phyloP scores from a whole-genome alignment of 2,113 vertebrate species.

The Fregetta grallaria region DNA sequence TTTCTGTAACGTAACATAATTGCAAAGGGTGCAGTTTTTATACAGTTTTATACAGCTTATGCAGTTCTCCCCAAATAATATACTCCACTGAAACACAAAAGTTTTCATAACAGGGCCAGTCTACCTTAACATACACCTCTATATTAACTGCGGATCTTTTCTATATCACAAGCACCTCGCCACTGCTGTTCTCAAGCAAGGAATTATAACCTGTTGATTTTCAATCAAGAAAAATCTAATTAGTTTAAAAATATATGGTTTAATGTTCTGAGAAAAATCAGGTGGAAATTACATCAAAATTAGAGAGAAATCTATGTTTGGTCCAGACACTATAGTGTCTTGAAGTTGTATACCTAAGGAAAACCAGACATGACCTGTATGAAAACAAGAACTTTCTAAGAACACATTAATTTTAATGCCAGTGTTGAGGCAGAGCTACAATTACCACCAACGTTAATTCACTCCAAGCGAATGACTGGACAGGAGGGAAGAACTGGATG shows the following conservation, averaged over 20 bases:
- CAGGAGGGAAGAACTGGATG: neutral
- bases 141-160: neutral
- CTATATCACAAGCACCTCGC: neutral
- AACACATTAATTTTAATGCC: neutral
- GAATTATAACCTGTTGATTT: neutral
- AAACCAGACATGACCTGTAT: neutral
- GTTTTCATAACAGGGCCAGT: neutral
- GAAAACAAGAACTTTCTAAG: constrained; percentile 1
- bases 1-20: neutral
- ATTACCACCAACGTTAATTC: neutral
- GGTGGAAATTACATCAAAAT: neutral
- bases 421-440: neutral
- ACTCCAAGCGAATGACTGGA: neutral
- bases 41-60: neutral
- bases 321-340: neutral
- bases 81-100: neutral
- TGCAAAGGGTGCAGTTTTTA: neutral
- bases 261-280: neutral
- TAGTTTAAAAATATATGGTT: neutral
- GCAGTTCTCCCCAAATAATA: neutral
- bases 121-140: neutral
- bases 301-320: neutral
- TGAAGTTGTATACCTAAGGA: neutral
- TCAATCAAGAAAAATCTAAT: neutral
- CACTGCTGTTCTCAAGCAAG: neutral